Percentiles rank a stretch among this genome's conserved stretches.
Evolutionary conservation across 2,113 vertebrate species (phyloP).

Genomic region (Pollimyrus isidori): DNA sequence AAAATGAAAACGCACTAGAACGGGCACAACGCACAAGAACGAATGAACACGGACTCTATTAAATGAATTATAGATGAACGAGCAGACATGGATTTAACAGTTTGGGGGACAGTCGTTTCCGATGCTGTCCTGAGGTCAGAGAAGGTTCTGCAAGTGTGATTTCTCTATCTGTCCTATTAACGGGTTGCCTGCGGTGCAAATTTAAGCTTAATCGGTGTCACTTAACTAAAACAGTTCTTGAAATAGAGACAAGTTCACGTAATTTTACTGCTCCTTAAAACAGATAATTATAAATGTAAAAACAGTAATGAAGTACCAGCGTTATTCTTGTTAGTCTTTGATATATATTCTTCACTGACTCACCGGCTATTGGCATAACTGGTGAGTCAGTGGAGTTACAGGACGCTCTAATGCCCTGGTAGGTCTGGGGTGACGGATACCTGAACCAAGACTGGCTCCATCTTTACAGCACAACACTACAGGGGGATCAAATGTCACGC

Average conservation of each 20-base stretch:
- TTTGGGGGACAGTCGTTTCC: slow-evolving; percentile 58
- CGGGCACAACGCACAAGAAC: slow-evolving; percentile 42
- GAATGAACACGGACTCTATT: slow-evolving; percentile 35
- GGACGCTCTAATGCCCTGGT: neutral
- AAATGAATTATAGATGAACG: slow-evolving; percentile 68
- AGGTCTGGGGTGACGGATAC: neutral
- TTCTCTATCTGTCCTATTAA: slow-evolving; percentile 82
- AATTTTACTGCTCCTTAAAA: slow-evolving; percentile 63
- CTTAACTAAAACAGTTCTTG: slow-evolving; percentile 66
- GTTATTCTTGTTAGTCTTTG: slow-evolving; percentile 54
- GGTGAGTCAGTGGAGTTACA: neutral
- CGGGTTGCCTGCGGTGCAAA: slow-evolving; percentile 98
- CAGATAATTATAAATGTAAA: slow-evolving; percentile 69
- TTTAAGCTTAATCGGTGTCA: slow-evolving; percentile 97
- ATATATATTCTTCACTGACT: neutral
- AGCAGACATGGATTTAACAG: slow-evolving; percentile 57
- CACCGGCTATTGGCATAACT: neutral
- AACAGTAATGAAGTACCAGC: slow-evolving; percentile 54
- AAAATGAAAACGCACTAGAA: neutral
- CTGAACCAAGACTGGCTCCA: neutral
- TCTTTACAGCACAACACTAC: neutral
- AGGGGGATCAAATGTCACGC: neutral
- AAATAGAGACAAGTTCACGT: slow-evolving; percentile 49
- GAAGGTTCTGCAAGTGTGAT: slow-evolving; percentile 65
- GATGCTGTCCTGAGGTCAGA: slow-evolving; percentile 73